Conservation (phyloP, 2,888 invertebrate species). For the Masnerella sp. region DNA sequence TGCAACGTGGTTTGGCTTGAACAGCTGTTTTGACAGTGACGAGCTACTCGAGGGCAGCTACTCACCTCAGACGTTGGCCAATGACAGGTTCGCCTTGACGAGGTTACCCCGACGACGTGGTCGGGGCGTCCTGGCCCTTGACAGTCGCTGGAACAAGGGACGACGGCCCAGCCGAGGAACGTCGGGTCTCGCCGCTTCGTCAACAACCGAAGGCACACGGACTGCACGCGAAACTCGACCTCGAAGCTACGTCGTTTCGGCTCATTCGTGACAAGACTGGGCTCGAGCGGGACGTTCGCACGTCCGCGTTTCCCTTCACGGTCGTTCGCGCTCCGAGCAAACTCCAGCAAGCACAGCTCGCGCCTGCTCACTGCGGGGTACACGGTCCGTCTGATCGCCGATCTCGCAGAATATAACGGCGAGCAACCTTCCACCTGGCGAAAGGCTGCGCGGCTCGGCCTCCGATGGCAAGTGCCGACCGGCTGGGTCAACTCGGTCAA, state of each 20-base stretch:
- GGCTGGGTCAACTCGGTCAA: no score
- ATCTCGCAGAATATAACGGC: no score
- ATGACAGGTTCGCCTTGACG: conserved; percentile 20
- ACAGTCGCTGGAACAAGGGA: conserved; percentile 10
- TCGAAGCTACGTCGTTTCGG: conserved; percentile 28
- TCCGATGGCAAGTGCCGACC: no score
- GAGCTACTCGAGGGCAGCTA: no score
- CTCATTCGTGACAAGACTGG: conserved; percentile 38
- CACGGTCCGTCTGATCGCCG: no score
- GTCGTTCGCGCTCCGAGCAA: conserved; percentile 25
- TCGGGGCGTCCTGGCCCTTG: conserved; percentile 17
- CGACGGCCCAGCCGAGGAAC: conserved; percentile 9
- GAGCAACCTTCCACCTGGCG: no score
- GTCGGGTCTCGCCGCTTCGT: conserved; percentile 33
- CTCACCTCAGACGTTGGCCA: conserved; percentile 30
- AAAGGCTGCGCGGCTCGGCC: no score
- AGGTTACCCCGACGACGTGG: conserved; percentile 17
- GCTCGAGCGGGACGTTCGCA: conserved; percentile 24
- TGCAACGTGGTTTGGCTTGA: no score
- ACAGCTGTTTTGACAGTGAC: no score
- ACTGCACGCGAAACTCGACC: conserved; percentile 37
- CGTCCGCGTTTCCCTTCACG: conserved; percentile 8
- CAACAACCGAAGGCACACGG: conserved; percentile 49
- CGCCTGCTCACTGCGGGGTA: no score
- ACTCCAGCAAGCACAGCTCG: no score